These are phyloP conservation scores for Crax fasciolata DNA, from an alignment of 2,797 vertebrate genomes.

Conservation along the genomic window DNA sequence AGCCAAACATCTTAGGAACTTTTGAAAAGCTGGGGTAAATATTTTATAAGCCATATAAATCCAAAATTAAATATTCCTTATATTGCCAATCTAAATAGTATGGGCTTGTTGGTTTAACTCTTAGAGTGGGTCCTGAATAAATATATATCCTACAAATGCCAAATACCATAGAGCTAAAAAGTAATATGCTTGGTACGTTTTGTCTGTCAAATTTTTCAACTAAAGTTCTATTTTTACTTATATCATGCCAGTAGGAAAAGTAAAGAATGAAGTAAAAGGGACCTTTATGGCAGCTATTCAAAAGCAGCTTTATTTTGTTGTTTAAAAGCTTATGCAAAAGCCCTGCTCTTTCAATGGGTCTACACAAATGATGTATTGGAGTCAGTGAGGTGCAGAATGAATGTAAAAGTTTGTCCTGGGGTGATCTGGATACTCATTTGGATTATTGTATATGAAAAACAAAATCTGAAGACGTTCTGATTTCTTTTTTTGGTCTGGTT, in stretches of 20 bases:
- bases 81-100: slow-evolving; percentile 65
- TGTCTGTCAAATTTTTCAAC: slow-evolving; percentile 35
- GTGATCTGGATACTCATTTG: neutral
- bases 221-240: slow-evolving; percentile 49
- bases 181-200: slow-evolving; percentile 21
- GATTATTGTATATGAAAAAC: neutral
- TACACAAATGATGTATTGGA: neutral
- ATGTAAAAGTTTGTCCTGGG: neutral
- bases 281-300: slow-evolving; percentile 46
- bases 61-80: slow-evolving; percentile 56
- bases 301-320: slow-evolving; percentile 47
- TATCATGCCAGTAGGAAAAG: neutral
- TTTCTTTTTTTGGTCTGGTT: neutral
- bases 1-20: slow-evolving; percentile 51
- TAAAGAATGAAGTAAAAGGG: slow-evolving; percentile 33
- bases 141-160: slow-evolving; percentile 13
- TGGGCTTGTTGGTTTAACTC: slow-evolving; percentile 58
- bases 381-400: neutral
- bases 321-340: neutral
- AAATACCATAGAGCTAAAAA: slow-evolving; percentile 21
- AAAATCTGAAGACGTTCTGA: neutral
- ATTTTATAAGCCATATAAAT: slow-evolving; percentile 66
- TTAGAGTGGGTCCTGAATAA: slow-evolving; percentile 23
- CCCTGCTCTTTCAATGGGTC: neutral
- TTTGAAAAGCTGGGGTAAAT: slow-evolving; percentile 61